Evolutionary conservation across 2,113 vertebrate species (phyloP).

Genomic region (Urocolius indicus): DNA sequence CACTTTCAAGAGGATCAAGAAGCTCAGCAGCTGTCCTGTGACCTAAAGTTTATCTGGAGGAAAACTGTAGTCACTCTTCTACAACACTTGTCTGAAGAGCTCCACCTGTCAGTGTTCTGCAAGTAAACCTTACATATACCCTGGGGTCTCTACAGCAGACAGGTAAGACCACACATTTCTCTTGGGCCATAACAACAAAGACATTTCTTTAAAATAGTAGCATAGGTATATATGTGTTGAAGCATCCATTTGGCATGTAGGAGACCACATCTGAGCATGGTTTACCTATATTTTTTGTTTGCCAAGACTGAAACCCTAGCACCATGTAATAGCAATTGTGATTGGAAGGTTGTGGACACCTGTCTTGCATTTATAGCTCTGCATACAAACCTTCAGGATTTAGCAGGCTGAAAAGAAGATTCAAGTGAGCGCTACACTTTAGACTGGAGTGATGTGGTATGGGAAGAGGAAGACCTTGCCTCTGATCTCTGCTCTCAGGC

Average conservation of each 20-base stretch:
- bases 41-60: background rate
- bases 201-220: rapidly evolving
- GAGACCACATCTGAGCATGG: background rate
- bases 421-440: background rate
- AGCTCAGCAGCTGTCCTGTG: background rate
- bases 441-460: background rate
- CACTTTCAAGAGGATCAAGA: background rate
- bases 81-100: background rate
- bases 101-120: background rate
- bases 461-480: background rate
- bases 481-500: background rate
- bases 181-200: background rate
- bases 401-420: background rate
- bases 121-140: background rate
- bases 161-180: background rate
- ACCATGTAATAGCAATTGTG: background rate
- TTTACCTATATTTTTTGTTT: background rate
- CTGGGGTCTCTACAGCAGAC: background rate
- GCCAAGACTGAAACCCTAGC: background rate
- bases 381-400: background rate
- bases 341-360: background rate
- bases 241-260: background rate
- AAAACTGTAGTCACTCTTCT: background rate
- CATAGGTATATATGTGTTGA: background rate
- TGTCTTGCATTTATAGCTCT: background rate